Evolutionary conservation across 2,888 invertebrate species (phyloP).

Genomic region (Brachyptera putata): DNA sequence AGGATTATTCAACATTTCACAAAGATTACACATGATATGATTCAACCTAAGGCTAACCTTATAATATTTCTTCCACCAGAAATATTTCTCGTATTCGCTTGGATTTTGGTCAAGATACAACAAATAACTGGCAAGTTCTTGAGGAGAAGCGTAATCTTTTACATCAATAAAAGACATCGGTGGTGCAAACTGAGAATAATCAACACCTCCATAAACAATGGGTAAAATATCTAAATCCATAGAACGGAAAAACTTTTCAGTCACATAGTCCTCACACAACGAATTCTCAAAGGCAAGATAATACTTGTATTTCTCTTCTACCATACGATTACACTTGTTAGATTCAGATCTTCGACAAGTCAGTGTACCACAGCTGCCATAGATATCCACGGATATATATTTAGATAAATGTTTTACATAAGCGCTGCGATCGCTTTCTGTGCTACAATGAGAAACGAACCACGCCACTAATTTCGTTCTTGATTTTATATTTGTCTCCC

Average conservation of each 20-base stretch:
- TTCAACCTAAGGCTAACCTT: not conserved
- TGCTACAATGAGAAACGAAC: not conserved
- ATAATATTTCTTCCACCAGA: slow-evolving; percentile 6
- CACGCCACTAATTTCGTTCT: not conserved
- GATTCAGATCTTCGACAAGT: not conserved
- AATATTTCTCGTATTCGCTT: not conserved
- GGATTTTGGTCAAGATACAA: not conserved
- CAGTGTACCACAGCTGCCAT: not conserved
- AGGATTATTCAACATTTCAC: not conserved
- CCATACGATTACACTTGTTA: not conserved
- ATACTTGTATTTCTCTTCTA: not conserved
- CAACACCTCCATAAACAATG: not conserved
- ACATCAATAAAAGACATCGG: not conserved
- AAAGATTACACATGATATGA: not conserved
- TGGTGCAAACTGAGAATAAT: not conserved
- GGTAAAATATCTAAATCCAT: not conserved
- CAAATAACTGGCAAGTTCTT: not conserved
- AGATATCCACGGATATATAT: not conserved
- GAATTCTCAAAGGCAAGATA: slow-evolving; percentile 3
- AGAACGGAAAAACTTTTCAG: not conserved
- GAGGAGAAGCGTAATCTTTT: not conserved
- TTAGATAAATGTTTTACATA: not conserved
- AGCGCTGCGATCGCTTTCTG: not conserved
- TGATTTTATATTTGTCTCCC: not conserved
- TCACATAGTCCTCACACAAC: not conserved